Evolutionary conservation across 2,888 invertebrate species (phyloP).

Genomic region (Drosophila imparisetae): DNA sequence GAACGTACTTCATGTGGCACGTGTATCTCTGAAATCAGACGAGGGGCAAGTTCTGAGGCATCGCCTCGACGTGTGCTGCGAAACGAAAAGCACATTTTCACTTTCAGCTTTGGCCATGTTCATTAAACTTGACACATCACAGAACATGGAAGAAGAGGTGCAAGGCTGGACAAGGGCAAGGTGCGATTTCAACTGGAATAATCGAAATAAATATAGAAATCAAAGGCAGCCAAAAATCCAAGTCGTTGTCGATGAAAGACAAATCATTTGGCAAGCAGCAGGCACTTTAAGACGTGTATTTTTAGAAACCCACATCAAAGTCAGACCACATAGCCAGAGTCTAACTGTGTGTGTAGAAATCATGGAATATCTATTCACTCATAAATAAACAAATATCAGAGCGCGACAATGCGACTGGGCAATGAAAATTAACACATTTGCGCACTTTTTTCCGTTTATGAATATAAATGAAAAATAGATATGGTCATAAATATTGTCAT

Average conservation of each 20-base stretch:
- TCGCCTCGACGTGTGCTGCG: constrained; percentile 2
- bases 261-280: constrained; percentile 32
- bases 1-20: constrained; percentile 39
- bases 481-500: constrained; percentile 22
- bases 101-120: constrained; percentile 19
- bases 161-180: constrained; percentile 17
- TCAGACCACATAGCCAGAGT: constrained; percentile 5
- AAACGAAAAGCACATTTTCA: constrained; percentile 17
- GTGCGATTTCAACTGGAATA: constrained; percentile 33
- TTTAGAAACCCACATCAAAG: constrained; percentile 66
- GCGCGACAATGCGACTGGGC: constrained; percentile 45
- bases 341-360: constrained; percentile 7
- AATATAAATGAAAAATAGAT: constrained; percentile 57
- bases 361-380: constrained; percentile 34
- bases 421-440: constrained; percentile 66
- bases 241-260: constrained; percentile 23
- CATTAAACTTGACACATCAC: constrained; percentile 29
- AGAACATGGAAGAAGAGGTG: background rate
- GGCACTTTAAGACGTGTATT: constrained; percentile 47
- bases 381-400: constrained; percentile 56
- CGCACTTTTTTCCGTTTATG: constrained; percentile 18
- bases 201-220: constrained; percentile 55
- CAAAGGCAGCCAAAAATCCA: constrained; percentile 14
- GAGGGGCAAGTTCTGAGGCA: constrained; percentile 18
- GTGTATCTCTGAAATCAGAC: constrained; percentile 2